Evolutionary conservation across 2,113 vertebrate species (phyloP).

Genomic region (Caranx ignobilis): DNA sequence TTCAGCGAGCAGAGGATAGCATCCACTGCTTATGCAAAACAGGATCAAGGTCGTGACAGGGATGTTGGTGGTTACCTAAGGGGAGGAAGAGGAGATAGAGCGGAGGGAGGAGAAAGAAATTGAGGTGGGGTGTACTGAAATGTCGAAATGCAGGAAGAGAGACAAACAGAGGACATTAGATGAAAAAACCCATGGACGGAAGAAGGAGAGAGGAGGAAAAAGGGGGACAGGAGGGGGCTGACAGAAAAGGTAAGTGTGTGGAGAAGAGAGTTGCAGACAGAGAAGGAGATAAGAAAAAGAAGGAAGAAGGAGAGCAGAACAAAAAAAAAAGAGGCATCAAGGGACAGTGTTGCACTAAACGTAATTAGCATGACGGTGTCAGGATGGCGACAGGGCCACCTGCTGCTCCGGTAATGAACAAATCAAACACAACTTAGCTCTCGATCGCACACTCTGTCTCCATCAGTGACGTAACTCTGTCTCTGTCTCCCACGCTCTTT

Average conservation of each 20-base stretch:
- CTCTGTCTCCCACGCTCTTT: constrained; percentile 1
- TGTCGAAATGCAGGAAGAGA: background rate
- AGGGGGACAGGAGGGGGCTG: background rate
- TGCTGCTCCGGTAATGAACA: constrained; percentile 61
- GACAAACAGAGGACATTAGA: background rate
- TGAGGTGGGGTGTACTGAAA: background rate
- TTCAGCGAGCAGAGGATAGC: constrained; percentile 47
- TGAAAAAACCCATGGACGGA: background rate
- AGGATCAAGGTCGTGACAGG: constrained; percentile 57
- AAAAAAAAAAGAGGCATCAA: constrained; percentile 41
- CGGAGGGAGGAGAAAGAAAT: background rate
- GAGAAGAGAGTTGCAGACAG: background rate
- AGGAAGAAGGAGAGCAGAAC: background rate
- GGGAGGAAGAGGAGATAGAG: background rate
- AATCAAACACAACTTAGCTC: constrained; percentile 40
- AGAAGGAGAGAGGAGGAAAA: background rate
- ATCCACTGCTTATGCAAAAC: constrained; percentile 55
- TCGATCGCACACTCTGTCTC: constrained; percentile 21
- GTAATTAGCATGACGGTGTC: constrained; percentile 67
- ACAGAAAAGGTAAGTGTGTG: background rate
- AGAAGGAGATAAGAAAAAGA: constrained; percentile 24
- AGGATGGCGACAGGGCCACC: constrained; percentile 54
- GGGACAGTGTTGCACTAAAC: constrained; percentile 53
- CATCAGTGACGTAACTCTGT: constrained; percentile 16
- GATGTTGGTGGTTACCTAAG: constrained; percentile 34